A percentile compares a stretch with the other conserved stretches of the same genome.
phyloP scores from a whole-genome alignment of 2,888 invertebrate species.

The Torymus texanus region DNA sequence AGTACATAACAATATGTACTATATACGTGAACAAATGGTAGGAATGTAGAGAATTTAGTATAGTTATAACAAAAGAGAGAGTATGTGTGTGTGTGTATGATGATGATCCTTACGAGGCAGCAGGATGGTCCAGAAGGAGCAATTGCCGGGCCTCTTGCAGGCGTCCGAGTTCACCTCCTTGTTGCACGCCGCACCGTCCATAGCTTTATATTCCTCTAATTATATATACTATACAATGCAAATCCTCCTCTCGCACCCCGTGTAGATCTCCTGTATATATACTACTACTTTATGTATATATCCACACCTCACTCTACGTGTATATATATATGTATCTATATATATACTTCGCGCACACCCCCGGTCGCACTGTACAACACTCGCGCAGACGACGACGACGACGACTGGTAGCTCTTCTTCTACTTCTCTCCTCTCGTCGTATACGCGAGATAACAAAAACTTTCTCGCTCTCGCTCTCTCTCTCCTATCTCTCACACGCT shows the following conservation, averaged over 20 bases:
- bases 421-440: not conserved
- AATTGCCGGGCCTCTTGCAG: conserved; percentile 43
- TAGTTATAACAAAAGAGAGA: no score
- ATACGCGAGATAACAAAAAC: not conserved
- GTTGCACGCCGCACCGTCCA: conserved; percentile 47
- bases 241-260: no score
- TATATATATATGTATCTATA: no score
- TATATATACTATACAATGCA: no score
- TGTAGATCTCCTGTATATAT: no score
- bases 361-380: conserved; percentile 4
- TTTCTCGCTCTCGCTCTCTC: no score
- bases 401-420: conserved; percentile 9
- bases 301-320: no score
- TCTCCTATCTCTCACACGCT: not conserved
- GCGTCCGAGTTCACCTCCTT: conserved; percentile 33
- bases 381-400: conserved; percentile 1
- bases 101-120: conserved; percentile 47
- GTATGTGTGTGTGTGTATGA: no score
- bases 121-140: conserved; percentile 49
- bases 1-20: no score
- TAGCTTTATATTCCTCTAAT: not conserved
- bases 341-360: conserved; percentile 16
- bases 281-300: no score
- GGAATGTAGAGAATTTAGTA: no score
- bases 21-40: no score